Conservation (phyloP, 1,140 invertebrate species). For the Nasonia giraulti region DNA sequence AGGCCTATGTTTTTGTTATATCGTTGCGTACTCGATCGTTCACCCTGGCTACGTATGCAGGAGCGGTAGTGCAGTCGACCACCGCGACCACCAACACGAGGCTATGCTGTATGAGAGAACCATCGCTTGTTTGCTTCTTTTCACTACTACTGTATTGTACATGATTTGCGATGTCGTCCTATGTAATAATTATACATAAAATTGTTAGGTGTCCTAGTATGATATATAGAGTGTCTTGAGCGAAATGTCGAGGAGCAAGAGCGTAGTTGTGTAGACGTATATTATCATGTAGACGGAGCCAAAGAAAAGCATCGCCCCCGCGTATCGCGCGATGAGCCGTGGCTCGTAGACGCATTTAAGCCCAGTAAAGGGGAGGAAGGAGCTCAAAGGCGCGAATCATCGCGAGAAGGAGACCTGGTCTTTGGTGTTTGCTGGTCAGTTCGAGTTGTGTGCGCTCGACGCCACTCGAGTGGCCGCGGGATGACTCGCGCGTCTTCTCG, state of each 20-base stretch:
- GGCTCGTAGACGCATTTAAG: not conserved
- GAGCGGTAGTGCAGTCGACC: no score
- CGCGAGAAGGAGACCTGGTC: not conserved
- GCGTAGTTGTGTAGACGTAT: no score
- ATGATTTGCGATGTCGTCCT: not conserved
- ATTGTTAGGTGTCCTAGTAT: not conserved
- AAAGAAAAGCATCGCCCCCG: constrained; percentile 57
- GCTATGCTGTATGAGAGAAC: not conserved
- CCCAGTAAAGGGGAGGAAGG: not conserved
- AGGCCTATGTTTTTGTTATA: no score
- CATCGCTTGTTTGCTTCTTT: not conserved
- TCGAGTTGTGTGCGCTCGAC: not conserved
- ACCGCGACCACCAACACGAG: not conserved
- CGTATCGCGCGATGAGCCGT: not conserved
- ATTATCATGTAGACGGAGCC: constrained; percentile 49
- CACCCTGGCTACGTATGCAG: no score
- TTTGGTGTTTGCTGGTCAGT: constrained; percentile 1
- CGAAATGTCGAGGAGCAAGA: no score
- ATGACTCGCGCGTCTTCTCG: no score
- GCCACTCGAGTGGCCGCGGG: constrained; percentile 5
- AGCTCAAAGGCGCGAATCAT: constrained; percentile 10
- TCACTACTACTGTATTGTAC: not conserved
- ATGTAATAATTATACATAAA: not conserved
- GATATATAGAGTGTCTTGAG: no score
- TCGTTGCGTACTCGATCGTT: no score